phyloP scores from a whole-genome alignment of 1,140 invertebrate genomes.

The Drosophila tristis region DNA sequence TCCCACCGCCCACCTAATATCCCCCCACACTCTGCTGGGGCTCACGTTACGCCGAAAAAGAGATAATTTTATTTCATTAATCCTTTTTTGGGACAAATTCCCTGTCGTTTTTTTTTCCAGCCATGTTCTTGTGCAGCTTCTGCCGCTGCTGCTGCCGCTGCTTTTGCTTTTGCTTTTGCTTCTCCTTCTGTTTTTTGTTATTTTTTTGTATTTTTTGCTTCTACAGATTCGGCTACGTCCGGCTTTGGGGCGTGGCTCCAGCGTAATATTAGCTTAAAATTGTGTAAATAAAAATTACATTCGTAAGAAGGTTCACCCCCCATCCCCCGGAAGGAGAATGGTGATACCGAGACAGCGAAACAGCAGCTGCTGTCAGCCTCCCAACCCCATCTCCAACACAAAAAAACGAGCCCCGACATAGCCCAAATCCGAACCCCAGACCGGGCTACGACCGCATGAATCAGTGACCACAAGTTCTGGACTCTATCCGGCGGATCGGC shows the following conservation, averaged over 20 bases:
- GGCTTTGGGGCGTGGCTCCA: conserved; percentile 73
- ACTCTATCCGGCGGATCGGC: conserved; percentile 15
- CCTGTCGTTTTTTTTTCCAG: conserved; percentile 24
- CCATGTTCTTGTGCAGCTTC: conserved; percentile 1
- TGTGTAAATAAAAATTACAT: conserved; percentile 83
- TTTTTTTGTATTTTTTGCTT: conserved; percentile 34
- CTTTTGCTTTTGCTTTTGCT: conserved; percentile 5
- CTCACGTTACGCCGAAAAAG: conserved; percentile 77
- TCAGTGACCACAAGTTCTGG: conserved; percentile 71
- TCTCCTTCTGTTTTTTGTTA: conserved; percentile 1
- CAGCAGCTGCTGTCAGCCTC: conserved; percentile 55
- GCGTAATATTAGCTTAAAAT: conserved; percentile 83
- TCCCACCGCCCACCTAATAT: background rate
- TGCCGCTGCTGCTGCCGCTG: conserved; percentile 1
- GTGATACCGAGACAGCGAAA: conserved; percentile 22
- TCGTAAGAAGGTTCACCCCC: conserved; percentile 70
- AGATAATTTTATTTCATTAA: conserved; percentile 83
- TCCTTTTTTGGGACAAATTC: conserved; percentile 82
- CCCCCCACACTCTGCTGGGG: conserved; percentile 4
- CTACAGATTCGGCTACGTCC: conserved; percentile 9
- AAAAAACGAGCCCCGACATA: too few relatives aligned
- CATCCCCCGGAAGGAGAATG: too few relatives aligned
- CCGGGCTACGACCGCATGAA: conserved; percentile 41
- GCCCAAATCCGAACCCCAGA: too few relatives aligned
- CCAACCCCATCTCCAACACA: too few relatives aligned